Evolutionary conservation across 2,797 vertebrate species (phyloP).

Genomic region (Uromys caudimaculatus): DNA sequence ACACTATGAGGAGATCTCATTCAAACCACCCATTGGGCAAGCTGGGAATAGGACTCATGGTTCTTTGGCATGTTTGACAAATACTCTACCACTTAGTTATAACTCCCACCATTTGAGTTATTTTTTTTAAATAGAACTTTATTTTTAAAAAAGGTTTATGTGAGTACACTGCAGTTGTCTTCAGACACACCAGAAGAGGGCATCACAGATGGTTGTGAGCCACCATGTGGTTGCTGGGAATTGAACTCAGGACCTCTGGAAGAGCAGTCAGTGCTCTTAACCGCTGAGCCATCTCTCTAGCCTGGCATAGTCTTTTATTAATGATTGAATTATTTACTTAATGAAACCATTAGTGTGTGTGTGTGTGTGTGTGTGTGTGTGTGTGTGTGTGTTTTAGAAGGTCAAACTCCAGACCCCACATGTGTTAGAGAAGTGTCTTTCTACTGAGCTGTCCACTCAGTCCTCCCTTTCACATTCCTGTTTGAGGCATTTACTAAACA

Average conservation of each 20-base stretch:
- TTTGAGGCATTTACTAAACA: slow-evolving; percentile 46
- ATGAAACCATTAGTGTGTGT: background rate
- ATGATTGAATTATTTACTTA: background rate
- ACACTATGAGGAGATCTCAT: background rate
- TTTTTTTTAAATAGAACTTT: background rate
- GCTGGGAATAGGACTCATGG: background rate
- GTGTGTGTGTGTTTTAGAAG: background rate
- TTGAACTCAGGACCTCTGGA: background rate
- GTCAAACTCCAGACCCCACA: background rate
- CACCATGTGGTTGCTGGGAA: background rate
- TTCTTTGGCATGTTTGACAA: background rate
- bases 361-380: too few species aligned
- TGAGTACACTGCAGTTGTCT: background rate
- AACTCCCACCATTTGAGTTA: background rate
- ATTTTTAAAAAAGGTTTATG: background rate
- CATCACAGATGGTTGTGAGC: background rate
- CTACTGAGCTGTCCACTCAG: background rate
- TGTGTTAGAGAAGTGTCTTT: background rate
- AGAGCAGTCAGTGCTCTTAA: background rate
- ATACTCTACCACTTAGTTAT: background rate
- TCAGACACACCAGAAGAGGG: background rate
- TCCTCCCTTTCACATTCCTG: background rate
- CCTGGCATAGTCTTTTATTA: background rate
- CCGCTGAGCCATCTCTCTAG: background rate
- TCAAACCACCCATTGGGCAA: background rate